Percentiles rank a stretch among this genome's conserved stretches.
Evolutionary conservation across 2,888 invertebrate genomes (phyloP).

Genomic region (Cancer borealis): DNA sequence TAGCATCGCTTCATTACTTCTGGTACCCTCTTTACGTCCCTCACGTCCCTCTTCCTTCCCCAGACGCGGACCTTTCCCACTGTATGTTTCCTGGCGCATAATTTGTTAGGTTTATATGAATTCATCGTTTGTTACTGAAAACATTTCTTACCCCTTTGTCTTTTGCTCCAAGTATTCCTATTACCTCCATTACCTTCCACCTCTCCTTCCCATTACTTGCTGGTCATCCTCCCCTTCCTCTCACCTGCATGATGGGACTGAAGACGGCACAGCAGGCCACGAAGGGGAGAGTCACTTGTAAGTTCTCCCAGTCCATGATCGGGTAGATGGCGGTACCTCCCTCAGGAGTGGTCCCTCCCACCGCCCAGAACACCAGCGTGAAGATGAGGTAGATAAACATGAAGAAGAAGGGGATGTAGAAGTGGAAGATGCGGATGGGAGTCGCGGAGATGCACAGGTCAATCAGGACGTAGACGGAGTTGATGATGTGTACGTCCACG

Average conservation of each 20-base stretch:
- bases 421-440: slow-evolving; percentile 79
- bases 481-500: slow-evolving; percentile 79
- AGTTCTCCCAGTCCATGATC: slow-evolving; percentile 78
- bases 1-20: background rate
- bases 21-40: background rate
- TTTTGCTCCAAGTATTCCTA: background rate
- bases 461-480: slow-evolving; percentile 79
- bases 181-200: background rate
- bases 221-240: background rate
- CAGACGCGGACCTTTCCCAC: background rate
- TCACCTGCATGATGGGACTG: slow-evolving; percentile 69
- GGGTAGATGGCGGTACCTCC: slow-evolving; percentile 79
- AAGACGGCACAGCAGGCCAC: slow-evolving; percentile 58
- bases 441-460: slow-evolving; percentile 79
- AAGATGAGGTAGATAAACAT: slow-evolving; percentile 79
- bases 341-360: slow-evolving; percentile 79
- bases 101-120: background rate
- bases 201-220: background rate
- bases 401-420: slow-evolving; percentile 78
- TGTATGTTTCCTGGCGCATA: background rate
- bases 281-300: slow-evolving; percentile 63
- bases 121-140: background rate
- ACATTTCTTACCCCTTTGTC: background rate
- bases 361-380: slow-evolving; percentile 79
- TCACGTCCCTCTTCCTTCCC: background rate